Percentiles rank a stretch among this genome's conserved stretches.
Evolutionary conservation across 2,797 vertebrate genomes (phyloP).

Genomic region (Dipus sagitta): DNA sequence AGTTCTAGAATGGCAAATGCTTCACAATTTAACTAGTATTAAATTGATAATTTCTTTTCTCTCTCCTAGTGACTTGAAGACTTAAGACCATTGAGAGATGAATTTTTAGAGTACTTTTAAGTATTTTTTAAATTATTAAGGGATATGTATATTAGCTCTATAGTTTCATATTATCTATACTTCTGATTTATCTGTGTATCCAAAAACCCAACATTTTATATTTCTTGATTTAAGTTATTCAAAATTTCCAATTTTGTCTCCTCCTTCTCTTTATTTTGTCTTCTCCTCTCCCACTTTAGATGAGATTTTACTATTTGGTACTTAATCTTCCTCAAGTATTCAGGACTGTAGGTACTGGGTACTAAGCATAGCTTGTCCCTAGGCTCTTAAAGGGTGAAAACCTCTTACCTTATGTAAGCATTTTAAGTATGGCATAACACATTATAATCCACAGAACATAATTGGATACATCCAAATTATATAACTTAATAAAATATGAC

Average conservation of each 20-base stretch:
- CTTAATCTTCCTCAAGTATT: background rate
- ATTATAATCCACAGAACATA: background rate
- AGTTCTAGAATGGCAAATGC: slow-evolving; percentile 19
- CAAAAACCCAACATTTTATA: background rate
- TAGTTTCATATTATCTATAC: background rate
- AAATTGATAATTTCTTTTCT: background rate
- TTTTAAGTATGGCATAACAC: background rate
- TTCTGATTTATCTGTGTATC: background rate
- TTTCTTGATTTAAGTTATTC: slow-evolving; percentile 35
- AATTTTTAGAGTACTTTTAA: background rate
- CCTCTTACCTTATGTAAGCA: background rate
- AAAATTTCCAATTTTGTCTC: background rate
- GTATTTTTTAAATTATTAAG: slow-evolving; percentile 25
- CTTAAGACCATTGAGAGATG: slow-evolving; percentile 18
- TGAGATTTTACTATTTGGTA: background rate
- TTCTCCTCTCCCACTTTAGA: background rate
- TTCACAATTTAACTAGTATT: slow-evolving; percentile 4
- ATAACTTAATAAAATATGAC: background rate
- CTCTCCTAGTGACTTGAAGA: background rate
- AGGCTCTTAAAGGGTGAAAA: background rate
- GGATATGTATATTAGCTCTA: background rate
- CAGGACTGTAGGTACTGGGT: background rate
- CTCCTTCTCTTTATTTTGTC: background rate
- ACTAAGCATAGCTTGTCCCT: background rate
- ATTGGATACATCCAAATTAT: background rate